Percentiles rank a stretch among this genome's conserved stretches.
phyloP scores from a whole-genome alignment of 2,797 vertebrate species.

The Garrulus glandarius region DNA sequence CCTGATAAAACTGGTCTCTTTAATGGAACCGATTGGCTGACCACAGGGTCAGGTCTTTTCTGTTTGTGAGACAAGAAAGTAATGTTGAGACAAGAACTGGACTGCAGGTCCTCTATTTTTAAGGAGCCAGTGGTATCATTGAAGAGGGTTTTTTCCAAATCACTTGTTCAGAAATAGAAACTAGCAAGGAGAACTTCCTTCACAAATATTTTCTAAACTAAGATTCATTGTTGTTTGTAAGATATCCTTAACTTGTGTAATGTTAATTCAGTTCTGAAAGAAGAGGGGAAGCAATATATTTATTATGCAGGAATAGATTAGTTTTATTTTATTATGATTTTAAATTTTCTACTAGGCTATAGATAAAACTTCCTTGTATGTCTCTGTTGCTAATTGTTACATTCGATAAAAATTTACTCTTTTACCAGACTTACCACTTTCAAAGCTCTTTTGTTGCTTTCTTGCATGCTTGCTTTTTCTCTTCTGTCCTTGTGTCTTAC shows the following conservation, averaged over 20 bases:
- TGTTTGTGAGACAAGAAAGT: not conserved
- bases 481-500: not conserved
- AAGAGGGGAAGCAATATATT: not conserved
- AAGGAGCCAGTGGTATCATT: not conserved
- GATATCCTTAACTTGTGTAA: not conserved
- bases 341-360: not conserved
- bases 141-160: not conserved
- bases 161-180: not conserved
- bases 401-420: conserved; percentile 9
- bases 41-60: not conserved
- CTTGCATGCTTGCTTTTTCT: not conserved
- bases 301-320: not conserved
- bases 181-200: not conserved
- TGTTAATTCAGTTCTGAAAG: not conserved
- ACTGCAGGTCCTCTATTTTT: not conserved
- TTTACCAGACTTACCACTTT: not conserved
- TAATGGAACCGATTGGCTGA: not conserved
- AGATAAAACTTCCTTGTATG: not conserved
- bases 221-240: not conserved
- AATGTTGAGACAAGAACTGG: not conserved
- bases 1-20: not conserved
- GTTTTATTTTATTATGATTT: conserved; percentile 20
- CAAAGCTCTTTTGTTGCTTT: not conserved
- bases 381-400: not conserved
- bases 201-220: not conserved